Evolutionary conservation across 2,888 invertebrate genomes (phyloP).

Genomic region (Lithophane ornitopus): DNA sequence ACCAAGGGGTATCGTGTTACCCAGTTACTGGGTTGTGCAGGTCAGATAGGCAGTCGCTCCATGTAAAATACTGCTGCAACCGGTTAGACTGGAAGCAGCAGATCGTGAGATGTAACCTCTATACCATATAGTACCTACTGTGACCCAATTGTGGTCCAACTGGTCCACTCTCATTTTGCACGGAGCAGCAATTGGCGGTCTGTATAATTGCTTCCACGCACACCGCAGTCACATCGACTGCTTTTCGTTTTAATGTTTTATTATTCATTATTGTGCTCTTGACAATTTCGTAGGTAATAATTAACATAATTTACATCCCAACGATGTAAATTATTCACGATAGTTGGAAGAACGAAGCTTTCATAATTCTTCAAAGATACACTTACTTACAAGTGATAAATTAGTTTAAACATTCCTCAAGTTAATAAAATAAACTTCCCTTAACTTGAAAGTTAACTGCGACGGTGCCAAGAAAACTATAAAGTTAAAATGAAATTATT

Average conservation of each 20-base stretch:
- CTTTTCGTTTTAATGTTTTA: conserved; percentile 8
- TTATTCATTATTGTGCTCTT: neutral
- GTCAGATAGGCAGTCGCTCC: neutral
- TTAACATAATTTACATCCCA: too few species aligned
- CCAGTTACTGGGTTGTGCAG: neutral
- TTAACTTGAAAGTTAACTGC: conserved; percentile 14
- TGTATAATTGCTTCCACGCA: conserved; percentile 16
- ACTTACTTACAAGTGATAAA: conserved; percentile 10
- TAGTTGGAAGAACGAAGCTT: neutral
- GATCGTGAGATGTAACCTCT: neutral
- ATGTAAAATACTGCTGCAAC: neutral
- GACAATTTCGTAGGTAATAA: too few species aligned
- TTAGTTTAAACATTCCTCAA: conserved; percentile 17
- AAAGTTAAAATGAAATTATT: conserved; percentile 24
- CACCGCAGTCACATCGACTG: conserved; percentile 6
- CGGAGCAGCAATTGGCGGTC: conserved; percentile 14
- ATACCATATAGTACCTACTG: neutral
- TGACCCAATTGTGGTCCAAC: neutral
- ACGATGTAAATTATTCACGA: neutral
- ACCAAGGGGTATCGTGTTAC: neutral
- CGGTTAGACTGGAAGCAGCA: neutral
- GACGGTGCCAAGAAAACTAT: conserved; percentile 30
- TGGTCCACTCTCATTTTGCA: neutral
- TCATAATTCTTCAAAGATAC: neutral
- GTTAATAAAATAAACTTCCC: conserved; percentile 22